Evolutionary conservation across 2,888 invertebrate genomes (phyloP), one percentile per base, ranked within the genome.

Genomic region (Amblyteles armatorius): DNA sequence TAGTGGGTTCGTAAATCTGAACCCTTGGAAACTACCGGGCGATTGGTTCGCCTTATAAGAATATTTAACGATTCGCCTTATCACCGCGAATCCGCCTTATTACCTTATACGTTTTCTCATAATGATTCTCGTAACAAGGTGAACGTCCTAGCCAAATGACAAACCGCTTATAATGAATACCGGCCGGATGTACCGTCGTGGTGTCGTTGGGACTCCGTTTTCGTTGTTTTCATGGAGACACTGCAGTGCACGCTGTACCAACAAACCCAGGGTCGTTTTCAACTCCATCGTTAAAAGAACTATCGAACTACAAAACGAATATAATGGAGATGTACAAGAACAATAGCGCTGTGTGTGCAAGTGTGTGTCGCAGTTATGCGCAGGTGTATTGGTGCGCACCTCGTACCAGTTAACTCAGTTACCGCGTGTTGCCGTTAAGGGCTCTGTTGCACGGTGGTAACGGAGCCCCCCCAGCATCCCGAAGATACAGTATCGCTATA

Each of bases 381-480:
- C 52, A 36, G 52, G 76, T 77, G 67, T 63, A 50, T 55, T 40
- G 48, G 63, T 74, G 60, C 6, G 29, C 69, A 78, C 78, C 60
- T 57, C 33, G 69, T 57, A 79, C 79, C 69, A 69, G 78, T 78
- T 73, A 84, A 73, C 80, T 22, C 63, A 74, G 73, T 44, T 63
- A 55, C 44, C 73, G 69, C 68, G 55, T 76, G 22, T 55, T 50
- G 74, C 29, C 67, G 76, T 79, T 82, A 52, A 76, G 71, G 82
- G 57, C 68, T 65, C 40, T 44, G 40, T 52, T 52, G 57, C 80
- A 19, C 52, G 67, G 44, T 33, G 40, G 72, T 68, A 48, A 16
- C 11, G 40, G 48, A 57, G 40, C 73, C 71, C 33, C 71, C 52
- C 57, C 44, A 33, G 26, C 65, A 60, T 81, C 60, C 69, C 57